A percentile compares a stretch with the other conserved stretches of the same genome.
Conservation (phyloP, 2,797 vertebrate genomes). For the Oreochromis mossambicus region DNA sequence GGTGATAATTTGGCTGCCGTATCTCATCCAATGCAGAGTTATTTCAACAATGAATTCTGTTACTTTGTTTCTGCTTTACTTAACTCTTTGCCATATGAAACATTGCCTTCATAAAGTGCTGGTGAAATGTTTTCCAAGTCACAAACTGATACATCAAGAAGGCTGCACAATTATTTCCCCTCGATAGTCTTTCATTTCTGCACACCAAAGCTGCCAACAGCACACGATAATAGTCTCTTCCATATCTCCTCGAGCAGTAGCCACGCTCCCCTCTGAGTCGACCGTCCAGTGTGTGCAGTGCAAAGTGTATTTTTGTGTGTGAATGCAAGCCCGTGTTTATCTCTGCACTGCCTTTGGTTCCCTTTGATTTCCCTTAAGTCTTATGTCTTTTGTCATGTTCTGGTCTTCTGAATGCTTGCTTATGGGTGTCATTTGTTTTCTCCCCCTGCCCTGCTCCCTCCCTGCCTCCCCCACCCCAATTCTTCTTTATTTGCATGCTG, state of each 20-base stretch:
- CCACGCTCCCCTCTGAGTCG: constrained; percentile 14
- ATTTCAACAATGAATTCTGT: background rate
- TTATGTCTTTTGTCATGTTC: constrained; percentile 71
- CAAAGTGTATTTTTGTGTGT: constrained; percentile 21
- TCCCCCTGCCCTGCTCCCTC: constrained; percentile 80
- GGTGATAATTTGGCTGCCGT: background rate
- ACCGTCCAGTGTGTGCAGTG: constrained; percentile 30
- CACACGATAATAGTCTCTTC: constrained; percentile 22
- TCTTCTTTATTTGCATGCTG: constrained; percentile 97
- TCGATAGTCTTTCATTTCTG: constrained; percentile 28
- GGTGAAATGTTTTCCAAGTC: constrained; percentile 3
- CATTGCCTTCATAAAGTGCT: background rate
- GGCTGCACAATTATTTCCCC: constrained; percentile 24
- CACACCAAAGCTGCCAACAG: constrained; percentile 13
- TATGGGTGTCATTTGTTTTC: constrained; percentile 81
- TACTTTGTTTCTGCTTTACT: background rate
- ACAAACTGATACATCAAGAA: background rate
- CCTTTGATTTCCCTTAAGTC: constrained; percentile 69
- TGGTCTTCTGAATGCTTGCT: constrained; percentile 85
- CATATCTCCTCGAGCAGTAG: constrained; percentile 37
- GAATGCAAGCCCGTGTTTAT: constrained; percentile 55
- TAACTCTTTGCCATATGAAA: background rate
- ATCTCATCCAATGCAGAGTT: background rate
- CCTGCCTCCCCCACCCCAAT: constrained; percentile 75
- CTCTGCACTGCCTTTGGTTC: constrained; percentile 65